Percentiles rank a stretch among this genome's conserved stretches.
Evolutionary conservation across 2,113 vertebrate species (phyloP).

Genomic region (Ochotona curzoniae): DNA sequence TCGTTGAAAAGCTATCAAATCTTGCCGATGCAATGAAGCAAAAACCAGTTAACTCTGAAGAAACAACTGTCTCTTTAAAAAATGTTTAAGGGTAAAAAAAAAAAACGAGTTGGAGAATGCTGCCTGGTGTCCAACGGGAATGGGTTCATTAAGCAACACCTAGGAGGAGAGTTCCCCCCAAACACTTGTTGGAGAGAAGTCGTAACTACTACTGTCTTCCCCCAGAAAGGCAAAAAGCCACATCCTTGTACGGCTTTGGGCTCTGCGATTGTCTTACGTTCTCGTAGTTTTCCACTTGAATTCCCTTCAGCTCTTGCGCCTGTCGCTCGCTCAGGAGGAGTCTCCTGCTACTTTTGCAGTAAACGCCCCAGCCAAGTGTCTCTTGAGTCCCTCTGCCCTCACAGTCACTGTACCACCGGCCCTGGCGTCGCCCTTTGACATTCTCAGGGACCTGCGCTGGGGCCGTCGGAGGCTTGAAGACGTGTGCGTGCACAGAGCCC

Average conservation of each 20-base stretch:
- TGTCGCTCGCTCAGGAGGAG: slow-evolving; percentile 54
- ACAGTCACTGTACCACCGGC: neutral
- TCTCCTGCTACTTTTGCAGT: slow-evolving; percentile 54
- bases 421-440: neutral
- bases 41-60: neutral
- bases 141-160: slow-evolving; percentile 13
- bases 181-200: slow-evolving; percentile 29
- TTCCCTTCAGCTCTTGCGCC: slow-evolving; percentile 57
- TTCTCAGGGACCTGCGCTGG: rapidly evolving
- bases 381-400: neutral
- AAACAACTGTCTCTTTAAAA: neutral
- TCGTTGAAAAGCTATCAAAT: slow-evolving; percentile 8
- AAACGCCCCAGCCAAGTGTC: neutral
- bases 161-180: neutral
- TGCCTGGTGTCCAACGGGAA: neutral
- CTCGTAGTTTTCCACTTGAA: slow-evolving; percentile 72
- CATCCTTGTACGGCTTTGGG: neutral
- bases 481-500: neutral
- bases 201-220: neutral
- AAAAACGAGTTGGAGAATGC: neutral
- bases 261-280: slow-evolving; percentile 45
- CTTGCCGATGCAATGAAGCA: neutral
- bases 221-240: neutral
- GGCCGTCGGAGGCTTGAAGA: neutral
- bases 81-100: neutral